phyloP scores from a whole-genome alignment of 2,797 vertebrate species.

The Aselliscus stoliczkanus region DNA sequence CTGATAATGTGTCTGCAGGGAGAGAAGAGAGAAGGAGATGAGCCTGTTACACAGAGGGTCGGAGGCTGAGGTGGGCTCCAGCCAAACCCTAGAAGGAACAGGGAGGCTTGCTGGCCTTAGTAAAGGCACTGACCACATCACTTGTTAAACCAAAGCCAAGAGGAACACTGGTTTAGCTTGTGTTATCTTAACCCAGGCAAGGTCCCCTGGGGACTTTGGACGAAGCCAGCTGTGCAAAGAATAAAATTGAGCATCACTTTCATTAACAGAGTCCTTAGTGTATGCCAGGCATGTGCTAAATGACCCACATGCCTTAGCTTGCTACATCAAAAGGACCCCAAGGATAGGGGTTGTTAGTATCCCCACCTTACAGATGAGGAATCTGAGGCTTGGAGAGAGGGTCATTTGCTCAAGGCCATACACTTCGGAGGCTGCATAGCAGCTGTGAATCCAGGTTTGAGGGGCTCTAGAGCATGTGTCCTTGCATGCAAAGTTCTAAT shows the following conservation, averaged over 20 bases:
- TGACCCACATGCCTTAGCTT: background rate
- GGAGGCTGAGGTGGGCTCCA: background rate
- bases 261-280: background rate
- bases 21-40: background rate
- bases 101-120: background rate
- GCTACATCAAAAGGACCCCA: background rate
- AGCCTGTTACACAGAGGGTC: background rate
- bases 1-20: constrained; percentile 93
- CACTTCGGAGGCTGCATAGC: background rate
- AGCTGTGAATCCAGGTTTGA: background rate
- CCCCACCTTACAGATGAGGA: background rate
- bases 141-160: background rate
- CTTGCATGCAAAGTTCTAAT: background rate
- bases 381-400: background rate
- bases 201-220: background rate
- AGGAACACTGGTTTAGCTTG: background rate
- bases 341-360: too few relatives aligned
- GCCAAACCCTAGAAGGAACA: background rate
- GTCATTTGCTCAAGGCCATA: background rate
- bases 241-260: background rate
- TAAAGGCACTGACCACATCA: background rate
- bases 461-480: background rate
- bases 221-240: background rate
- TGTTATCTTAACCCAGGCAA: background rate
- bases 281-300: background rate